Percentiles rank a stretch among this genome's conserved stretches.
phyloP scores from a whole-genome alignment of 1,140 invertebrate species.

The Drosophila rhopaloa region DNA sequence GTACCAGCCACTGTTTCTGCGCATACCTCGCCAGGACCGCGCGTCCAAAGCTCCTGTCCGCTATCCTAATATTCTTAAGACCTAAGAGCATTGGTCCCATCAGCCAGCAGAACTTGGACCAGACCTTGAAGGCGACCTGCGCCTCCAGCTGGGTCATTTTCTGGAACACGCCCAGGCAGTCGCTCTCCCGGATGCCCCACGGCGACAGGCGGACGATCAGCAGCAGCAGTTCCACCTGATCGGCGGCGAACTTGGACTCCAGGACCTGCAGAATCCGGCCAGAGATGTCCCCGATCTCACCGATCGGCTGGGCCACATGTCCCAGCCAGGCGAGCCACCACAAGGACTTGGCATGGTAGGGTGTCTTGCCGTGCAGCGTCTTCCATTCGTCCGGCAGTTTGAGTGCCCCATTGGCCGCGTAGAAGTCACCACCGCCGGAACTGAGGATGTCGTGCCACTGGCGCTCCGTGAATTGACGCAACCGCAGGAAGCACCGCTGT shows the following conservation, averaged over 20 bases:
- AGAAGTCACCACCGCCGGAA: slow-evolving; percentile 82
- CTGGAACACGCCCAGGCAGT: slow-evolving; percentile 80
- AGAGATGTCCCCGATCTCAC: slow-evolving; percentile 73
- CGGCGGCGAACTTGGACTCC: slow-evolving; percentile 71
- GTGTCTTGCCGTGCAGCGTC: slow-evolving; percentile 74
- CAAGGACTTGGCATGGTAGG: slow-evolving; percentile 81
- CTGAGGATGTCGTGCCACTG: slow-evolving; percentile 84
- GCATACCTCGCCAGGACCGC: slow-evolving; percentile 77
- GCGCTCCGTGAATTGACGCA: slow-evolving; percentile 78
- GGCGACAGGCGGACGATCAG: slow-evolving; percentile 74
- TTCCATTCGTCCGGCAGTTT: slow-evolving; percentile 83
- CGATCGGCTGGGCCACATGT: slow-evolving; percentile 71
- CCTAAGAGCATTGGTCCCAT: slow-evolving; percentile 84
- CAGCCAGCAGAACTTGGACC: slow-evolving; percentile 84
- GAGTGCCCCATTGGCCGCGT: slow-evolving; percentile 80
- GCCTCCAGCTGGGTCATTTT: slow-evolving; percentile 78
- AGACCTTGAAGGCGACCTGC: slow-evolving; percentile 82
- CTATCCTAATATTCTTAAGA: slow-evolving; percentile 81
- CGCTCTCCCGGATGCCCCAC: slow-evolving; percentile 79
- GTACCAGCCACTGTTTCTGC: slow-evolving; percentile 80
- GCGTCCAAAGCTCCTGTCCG: slow-evolving; percentile 73
- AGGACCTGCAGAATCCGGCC: slow-evolving; percentile 71
- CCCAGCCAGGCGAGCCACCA: slow-evolving; percentile 84
- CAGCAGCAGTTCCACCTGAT: slow-evolving; percentile 76
- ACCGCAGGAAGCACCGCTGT: slow-evolving; percentile 73